phyloP scores from a whole-genome alignment of 1,140 invertebrate genomes.

The Caenorhabditis inopinata region DNA sequence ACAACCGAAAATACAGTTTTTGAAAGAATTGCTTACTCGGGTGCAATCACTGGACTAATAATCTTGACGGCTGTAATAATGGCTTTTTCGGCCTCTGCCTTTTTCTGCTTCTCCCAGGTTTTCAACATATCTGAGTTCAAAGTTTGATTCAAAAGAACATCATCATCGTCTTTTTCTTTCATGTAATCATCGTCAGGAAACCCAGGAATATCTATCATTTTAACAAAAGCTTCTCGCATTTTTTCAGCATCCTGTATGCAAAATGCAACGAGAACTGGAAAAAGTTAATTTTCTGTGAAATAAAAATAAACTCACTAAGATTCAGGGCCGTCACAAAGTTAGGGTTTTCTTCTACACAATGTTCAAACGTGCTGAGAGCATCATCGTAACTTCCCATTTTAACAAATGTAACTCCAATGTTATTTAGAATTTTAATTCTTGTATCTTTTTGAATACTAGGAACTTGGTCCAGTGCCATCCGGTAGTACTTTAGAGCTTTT shows the following conservation, averaged over 20 bases:
- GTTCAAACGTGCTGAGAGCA: constrained; percentile 92
- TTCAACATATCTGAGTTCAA: constrained; percentile 80
- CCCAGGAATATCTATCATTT: constrained; percentile 78
- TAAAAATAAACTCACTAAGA: constrained; percentile 67
- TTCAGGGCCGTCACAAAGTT: constrained; percentile 86
- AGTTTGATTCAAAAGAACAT: constrained; percentile 73
- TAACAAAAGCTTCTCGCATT: constrained; percentile 87
- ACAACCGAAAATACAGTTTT: neutral
- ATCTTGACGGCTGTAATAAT: constrained; percentile 87
- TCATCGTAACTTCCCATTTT: constrained; percentile 93
- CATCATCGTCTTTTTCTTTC: constrained; percentile 77
- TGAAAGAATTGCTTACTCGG: constrained; percentile 45
- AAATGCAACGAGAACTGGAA: constrained; percentile 81
- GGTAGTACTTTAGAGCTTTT: constrained; percentile 94
- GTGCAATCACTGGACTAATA: constrained; percentile 79
- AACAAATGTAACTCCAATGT: constrained; percentile 91
- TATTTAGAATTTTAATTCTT: constrained; percentile 95
- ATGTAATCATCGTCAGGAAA: constrained; percentile 68
- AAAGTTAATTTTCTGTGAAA: neutral
- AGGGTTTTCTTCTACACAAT: constrained; percentile 91
- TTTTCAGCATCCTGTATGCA: constrained; percentile 88
- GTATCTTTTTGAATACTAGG: constrained; percentile 84
- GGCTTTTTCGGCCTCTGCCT: constrained; percentile 78
- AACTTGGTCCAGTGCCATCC: constrained; percentile 93
- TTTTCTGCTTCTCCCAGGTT: constrained; percentile 75